Conservation (phyloP, 2,888 invertebrate genomes). For the Phorcus lineatus region DNA sequence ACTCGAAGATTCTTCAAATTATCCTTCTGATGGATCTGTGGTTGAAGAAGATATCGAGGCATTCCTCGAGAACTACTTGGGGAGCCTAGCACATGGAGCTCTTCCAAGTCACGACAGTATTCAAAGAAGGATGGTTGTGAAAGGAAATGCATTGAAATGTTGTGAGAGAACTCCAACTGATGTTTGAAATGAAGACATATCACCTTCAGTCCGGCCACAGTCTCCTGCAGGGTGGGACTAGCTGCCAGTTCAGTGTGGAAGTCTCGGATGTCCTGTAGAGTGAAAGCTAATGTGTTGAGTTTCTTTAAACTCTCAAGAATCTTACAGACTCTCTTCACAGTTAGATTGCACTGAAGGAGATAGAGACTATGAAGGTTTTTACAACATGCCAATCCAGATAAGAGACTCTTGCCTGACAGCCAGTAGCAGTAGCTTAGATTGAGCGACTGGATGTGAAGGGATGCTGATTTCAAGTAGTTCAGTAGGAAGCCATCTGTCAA, state of each 20-base stretch:
- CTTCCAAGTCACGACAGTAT: constrained; percentile 65
- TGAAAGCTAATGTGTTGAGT: constrained; percentile 63
- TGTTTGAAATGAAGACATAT: constrained; percentile 68
- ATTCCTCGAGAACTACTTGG: constrained; percentile 65
- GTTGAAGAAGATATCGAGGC: constrained; percentile 67
- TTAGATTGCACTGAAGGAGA: constrained; percentile 66
- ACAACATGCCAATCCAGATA: constrained; percentile 60
- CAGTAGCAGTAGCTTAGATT: constrained; percentile 71
- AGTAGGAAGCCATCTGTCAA: constrained; percentile 56
- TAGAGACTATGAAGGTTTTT: constrained; percentile 59
- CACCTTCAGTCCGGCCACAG: constrained; percentile 56
- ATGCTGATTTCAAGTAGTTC: constrained; percentile 52
- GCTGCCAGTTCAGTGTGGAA: constrained; percentile 64
- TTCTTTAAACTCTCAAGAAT: constrained; percentile 58
- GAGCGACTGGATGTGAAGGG: constrained; percentile 53
- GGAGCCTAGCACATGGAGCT: constrained; percentile 67
- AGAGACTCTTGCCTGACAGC: constrained; percentile 56
- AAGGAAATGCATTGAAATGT: constrained; percentile 65
- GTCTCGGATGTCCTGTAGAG: constrained; percentile 64
- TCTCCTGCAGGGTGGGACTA: constrained; percentile 56
- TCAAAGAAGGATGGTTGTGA: constrained; percentile 66
- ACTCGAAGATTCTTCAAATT: constrained; percentile 61
- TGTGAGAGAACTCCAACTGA: constrained; percentile 50
- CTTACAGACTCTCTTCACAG: constrained; percentile 61
- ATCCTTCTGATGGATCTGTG: constrained; percentile 63